These are phyloP conservation scores for Schizotus pectinicornis DNA, from an alignment of 2,888 invertebrate genomes.

Conservation along the genomic window DNA sequence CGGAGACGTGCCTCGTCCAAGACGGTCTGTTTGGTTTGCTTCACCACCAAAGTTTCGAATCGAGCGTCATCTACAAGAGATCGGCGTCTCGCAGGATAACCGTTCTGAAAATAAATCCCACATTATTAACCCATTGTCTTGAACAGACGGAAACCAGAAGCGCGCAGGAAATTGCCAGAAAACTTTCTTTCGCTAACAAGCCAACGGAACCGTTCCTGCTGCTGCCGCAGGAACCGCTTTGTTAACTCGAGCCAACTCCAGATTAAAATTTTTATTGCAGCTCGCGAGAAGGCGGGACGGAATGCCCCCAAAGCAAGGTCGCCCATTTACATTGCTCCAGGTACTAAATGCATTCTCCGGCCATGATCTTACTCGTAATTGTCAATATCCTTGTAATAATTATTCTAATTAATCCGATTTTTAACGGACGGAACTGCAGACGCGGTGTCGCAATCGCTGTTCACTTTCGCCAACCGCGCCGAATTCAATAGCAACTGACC, in stretches of 20 bases:
- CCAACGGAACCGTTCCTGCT: conserved; percentile 18
- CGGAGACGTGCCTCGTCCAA: conserved; percentile 89
- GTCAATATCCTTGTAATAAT: conserved; percentile 9
- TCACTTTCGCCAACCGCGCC: no score
- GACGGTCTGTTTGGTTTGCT: conserved; percentile 92
- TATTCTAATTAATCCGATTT: neutral
- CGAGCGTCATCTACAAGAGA: conserved; percentile 97
- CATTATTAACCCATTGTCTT: conserved; percentile 41
- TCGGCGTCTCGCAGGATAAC: conserved; percentile 92
- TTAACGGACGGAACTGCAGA: neutral
- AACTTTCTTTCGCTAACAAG: conserved; percentile 31
- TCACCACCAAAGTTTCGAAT: conserved; percentile 95
- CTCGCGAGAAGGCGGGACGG: conserved; percentile 18
- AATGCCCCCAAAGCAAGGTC: conserved; percentile 48
- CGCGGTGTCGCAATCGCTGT: no score
- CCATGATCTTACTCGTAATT: conserved; percentile 48
- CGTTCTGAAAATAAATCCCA: conserved; percentile 76
- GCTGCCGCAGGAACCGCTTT: conserved; percentile 10
- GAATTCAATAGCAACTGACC: no score
- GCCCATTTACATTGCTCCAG: conserved; percentile 43
- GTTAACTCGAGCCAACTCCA: conserved; percentile 3
- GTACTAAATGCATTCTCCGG: conserved; percentile 47
- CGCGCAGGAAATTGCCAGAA: conserved; percentile 47
- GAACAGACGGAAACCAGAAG: conserved; percentile 45
- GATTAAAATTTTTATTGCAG: conserved; percentile 8